Evolutionary conservation across 2,113 vertebrate species (phyloP).

Genomic region (Glaucidium brasilianum): DNA sequence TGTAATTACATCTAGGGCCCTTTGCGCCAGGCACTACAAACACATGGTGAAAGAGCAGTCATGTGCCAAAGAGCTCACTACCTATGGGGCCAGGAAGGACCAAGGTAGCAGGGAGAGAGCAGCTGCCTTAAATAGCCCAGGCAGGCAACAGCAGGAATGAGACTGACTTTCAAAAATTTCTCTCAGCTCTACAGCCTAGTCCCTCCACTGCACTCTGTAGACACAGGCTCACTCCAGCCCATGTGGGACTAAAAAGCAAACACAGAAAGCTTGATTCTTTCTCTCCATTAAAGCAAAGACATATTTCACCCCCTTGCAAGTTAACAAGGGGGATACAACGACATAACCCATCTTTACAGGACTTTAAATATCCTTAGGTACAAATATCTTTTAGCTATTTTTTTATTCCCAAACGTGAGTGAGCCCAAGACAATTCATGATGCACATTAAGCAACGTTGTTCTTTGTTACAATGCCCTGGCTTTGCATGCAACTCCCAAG

Average conservation of each 20-base stretch:
- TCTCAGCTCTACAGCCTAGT: not conserved
- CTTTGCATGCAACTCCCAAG: fast-evolving
- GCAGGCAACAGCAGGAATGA: not conserved
- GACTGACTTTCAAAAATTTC: not conserved
- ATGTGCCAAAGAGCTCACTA: not conserved
- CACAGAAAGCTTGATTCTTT: not conserved
- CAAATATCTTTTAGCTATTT: not conserved
- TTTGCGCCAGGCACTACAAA: not conserved
- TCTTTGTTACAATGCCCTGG: fast-evolving
- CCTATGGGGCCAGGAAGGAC: fast-evolving
- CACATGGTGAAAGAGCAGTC: not conserved
- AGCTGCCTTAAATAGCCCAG: not conserved
- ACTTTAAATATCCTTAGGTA: not conserved
- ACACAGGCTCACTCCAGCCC: not conserved
- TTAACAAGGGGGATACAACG: not conserved
- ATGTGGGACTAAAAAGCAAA: fast-evolving
- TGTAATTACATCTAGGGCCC: not conserved
- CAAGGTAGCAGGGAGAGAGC: not conserved
- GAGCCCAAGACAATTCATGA: fast-evolving
- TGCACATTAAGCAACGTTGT: fast-evolving
- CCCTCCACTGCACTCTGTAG: too few species aligned
- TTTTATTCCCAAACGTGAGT: fast-evolving
- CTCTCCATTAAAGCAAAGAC: not conserved
- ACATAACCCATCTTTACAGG: fast-evolving
- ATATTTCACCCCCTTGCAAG: not conserved